Base-by-base conservation (phyloP, 1,140 invertebrate genomes). In the Propsilocerus akamusi region DNA sequence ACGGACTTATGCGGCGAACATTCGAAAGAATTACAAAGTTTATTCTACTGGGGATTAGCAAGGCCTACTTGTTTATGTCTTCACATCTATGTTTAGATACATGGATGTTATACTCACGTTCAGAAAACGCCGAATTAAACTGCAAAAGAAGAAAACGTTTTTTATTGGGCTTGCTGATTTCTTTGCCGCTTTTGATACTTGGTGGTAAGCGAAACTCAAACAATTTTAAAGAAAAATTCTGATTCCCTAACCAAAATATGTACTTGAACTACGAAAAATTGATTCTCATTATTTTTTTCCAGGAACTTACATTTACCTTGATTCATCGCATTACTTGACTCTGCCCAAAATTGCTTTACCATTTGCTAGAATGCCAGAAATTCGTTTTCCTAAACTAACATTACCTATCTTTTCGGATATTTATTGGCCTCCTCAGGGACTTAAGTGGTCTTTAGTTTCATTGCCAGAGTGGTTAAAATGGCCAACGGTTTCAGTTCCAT, bases 81-180 rank as follows among this genome's bases (percentile, higher is more conserved):
- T 59, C 58, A 17, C 53, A 72, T 7, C 63, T 72, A 53, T 60
- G 63, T 49, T 52, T 68, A 55, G 71, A 72, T 53, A 71, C 69
- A 5, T 71, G 66, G 65, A 46, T 71, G 48, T 50, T 72, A 46
- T 51, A 46, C 14, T 46, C 46, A 30, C 58, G 56, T 47, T 64
- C 61, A 14, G 55, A 53, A 6, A 56, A 55, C 47, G 51, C 57
- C 17, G 57, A 62, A 12, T 3, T 20, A 41, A 59, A 58, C 50
- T 58, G 58, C 26, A 54, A 57, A 3, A 61, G n/a, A n/a, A n/a
- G 60, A 47, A 66, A 66, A 50, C 58, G 64, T 49, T 62, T 65
- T 50, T 51, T 65, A 5, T 50, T 65, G n/a, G 28, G 63, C 2
- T 26, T 64, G n/a, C 56, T 72, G n/a, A 57, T 68, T 34, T 28